These are phyloP conservation scores for Cosmia trapezina DNA, from an alignment of 2,888 invertebrate species.

Conservation along the genomic window DNA sequence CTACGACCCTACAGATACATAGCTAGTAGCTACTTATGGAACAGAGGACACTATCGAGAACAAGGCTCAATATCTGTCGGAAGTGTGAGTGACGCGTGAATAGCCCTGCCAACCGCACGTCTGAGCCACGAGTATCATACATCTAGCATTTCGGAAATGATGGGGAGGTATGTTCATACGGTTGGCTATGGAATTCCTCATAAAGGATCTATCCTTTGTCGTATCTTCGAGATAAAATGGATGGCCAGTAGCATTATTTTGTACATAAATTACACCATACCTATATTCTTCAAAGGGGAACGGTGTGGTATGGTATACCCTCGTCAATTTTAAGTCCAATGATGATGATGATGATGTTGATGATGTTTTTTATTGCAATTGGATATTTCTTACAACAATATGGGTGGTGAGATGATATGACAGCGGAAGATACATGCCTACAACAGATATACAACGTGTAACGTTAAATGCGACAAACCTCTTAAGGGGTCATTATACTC, in stretches of 20 bases:
- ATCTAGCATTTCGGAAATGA: slow-evolving; percentile 51
- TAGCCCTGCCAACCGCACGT: slow-evolving; percentile 39
- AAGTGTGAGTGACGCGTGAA: slow-evolving; percentile 53
- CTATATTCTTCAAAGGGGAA: too few species aligned
- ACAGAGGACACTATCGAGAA: slow-evolving; percentile 28
- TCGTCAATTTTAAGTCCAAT: too few species aligned
- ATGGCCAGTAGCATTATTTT: background rate
- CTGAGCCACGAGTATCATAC: slow-evolving; percentile 26
- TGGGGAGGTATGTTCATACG: slow-evolving; percentile 15
- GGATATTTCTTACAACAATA: too few species aligned
- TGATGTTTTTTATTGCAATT: too few species aligned
- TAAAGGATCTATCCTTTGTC: background rate
- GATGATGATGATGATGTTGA: too few species aligned
- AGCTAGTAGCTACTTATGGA: background rate
- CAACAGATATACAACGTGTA: too few species aligned
- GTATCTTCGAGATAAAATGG: background rate
- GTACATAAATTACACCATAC: too few species aligned
- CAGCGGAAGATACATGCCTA: too few species aligned
- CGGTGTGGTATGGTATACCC: too few species aligned
- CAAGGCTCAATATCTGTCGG: slow-evolving; percentile 52
- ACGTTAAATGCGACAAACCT: too few species aligned
- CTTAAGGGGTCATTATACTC: too few species aligned
- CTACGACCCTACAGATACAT: background rate
- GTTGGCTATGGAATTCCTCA: slow-evolving; percentile 8
- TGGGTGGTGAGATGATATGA: too few species aligned